Conservation (phyloP, 1,140 invertebrate species). For the Papilio polyxenes region DNA sequence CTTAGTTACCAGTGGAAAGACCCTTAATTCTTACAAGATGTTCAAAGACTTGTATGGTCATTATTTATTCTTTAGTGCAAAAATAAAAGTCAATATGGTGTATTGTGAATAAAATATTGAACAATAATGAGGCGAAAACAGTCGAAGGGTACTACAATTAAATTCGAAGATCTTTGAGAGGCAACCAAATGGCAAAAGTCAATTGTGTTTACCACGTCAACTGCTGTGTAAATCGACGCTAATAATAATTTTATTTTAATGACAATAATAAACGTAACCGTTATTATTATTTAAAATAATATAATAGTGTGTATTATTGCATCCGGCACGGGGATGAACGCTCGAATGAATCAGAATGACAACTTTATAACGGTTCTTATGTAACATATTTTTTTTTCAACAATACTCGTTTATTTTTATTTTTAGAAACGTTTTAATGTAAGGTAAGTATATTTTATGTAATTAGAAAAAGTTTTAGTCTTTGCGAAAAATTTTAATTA, state of each 20-base stretch:
- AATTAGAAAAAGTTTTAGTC: background rate
- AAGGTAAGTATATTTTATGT: background rate
- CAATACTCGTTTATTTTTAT: conserved; percentile 59
- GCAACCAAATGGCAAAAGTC: conserved; percentile 75
- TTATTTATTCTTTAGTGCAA: conserved; percentile 9
- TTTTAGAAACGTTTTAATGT: conserved; percentile 48
- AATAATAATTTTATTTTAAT: conserved; percentile 74
- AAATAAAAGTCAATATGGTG: conserved; percentile 11
- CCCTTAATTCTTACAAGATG: background rate
- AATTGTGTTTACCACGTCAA: conserved; percentile 73
- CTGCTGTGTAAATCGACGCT: conserved; percentile 54
- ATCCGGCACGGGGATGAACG: conserved; percentile 72
- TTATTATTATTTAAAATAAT: conserved; percentile 71
- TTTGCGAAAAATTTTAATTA: background rate
- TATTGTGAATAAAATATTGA: conserved; percentile 51
- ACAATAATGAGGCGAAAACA: conserved; percentile 66
- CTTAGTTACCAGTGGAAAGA: background rate
- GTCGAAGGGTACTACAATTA: conserved; percentile 70
- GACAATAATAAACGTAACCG: conserved; percentile 65
- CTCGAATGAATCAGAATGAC: conserved; percentile 73
- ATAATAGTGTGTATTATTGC: conserved; percentile 73
- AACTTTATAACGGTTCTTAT: conserved; percentile 71
- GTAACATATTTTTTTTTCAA: conserved; percentile 61
- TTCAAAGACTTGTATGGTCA: conserved; percentile 18
- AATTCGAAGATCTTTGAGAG: conserved; percentile 65